Base-by-base conservation (phyloP, 2,113 vertebrate genomes). In the Syngnathus scovelli region DNA sequence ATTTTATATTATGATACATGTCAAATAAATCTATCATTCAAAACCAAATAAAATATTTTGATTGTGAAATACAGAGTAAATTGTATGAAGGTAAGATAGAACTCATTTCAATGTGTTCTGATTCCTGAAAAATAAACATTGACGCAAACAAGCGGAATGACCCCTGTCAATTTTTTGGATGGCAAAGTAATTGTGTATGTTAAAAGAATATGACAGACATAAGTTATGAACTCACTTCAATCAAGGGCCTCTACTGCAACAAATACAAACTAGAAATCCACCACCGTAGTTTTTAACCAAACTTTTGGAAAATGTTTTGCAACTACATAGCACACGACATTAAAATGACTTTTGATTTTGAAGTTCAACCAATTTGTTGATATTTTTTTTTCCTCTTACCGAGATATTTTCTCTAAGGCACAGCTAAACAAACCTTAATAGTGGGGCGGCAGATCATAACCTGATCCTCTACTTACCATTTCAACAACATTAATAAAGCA, bases 401-500 rank as follows among this genome's bases (percentile, higher is more conserved):
- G 1, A 43, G 41, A 11, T 13, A 46, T 13, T 13, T 51, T 51
- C 6, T 49, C 18, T n/a, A 6, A 51, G 48, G n/a, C 16, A 46
- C 46, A 51, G 19, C 2, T 13, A 36, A 2, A 56, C 33, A 56
- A 2, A 16, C 7, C 13, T 36, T 16, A 15, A 58, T 16, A 36
- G 15, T 15, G 27, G 7, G 4, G 19, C 1, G 5, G 8, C 1
- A 21, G 33, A 48, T 23, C 10, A 16, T 69, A 61, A 44, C 27
- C 18, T 52, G 16, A 70, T 68, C 39, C 61, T 44, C 37, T 21
- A 51, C 82, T 88, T 86, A 89, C 85, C 83, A 73, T 66, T 63
- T 49, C 60, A 65, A 33, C 64, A 64, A 61, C 8, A 76, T 54
- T 12, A 63, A 66, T 10, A 64, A 58, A 55, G 58, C 10, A 13